Evolutionary conservation across 2,888 invertebrate genomes (phyloP), one percentile per base, ranked within the genome.

Genomic region (Acleris holmiana): DNA sequence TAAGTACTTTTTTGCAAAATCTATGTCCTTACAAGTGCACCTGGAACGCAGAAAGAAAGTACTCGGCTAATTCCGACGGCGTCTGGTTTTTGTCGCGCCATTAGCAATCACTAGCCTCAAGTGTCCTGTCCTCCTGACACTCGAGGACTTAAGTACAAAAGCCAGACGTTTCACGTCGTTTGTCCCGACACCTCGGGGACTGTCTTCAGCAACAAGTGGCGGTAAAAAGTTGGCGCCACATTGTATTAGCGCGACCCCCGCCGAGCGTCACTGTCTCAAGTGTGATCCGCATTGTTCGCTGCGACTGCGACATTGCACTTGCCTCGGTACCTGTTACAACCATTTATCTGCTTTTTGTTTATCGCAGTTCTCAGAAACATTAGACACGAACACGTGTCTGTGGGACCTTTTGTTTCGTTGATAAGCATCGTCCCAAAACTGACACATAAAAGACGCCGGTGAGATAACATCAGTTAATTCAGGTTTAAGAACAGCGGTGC

Each of bases 131-230:
- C 69, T 70, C 59, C 73, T 72, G 74, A 75, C 79, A 79, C 82
- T 79, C 76, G 77, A 85, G 76, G 69, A 75, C 74, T 80, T 76
- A 73, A 77, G 75, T 85, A 90, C 87, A 89, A 87, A 89, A 88
- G 80, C 80, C 91, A 91, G 91, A 89, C 83, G 80, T 87, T 82
- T 82, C 85, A 85, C 83, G 77, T 89, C 88, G 77, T 92, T 91
- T 90, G 89, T 85, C 76, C 82, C 84, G 75, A 87, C 91, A 89
- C 91, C 86, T 88, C 79, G 72, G 68, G 76, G 70, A 70, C 72
- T 73, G 75, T 70, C 69, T 73, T 76, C 41, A 73, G 73, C 70
- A 71, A 75, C 74, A 75, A 78, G 79, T 77, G 72, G 71, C 72
- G 82, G 35, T 35, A 86, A 92, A 91, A 69, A 91, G 77, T 86